A percentile compares a stretch with the other conserved stretches of the same genome.
Conservation (phyloP, 30 jellyfish, hydroid and myxozoan species). For the Aurelia aurita complex sp. Pacific region DNA sequence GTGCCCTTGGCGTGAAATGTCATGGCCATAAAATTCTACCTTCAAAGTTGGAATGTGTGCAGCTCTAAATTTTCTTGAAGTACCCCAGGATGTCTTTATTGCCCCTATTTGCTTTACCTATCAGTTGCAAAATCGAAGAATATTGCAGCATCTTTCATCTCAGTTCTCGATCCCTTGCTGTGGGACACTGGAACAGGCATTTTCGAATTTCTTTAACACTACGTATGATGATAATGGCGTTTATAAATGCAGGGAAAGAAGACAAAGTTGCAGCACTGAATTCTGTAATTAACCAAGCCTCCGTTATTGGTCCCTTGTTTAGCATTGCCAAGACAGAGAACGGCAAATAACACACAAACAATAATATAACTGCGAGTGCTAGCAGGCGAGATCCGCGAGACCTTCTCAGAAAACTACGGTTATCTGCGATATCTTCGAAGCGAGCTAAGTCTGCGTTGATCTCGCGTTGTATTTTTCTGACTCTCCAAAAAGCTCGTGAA, state of each 20-base stretch:
- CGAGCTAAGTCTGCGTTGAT: slow-evolving; percentile 7
- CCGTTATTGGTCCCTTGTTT: not conserved
- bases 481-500: slow-evolving; percentile 13
- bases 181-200: not conserved
- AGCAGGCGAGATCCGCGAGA: slow-evolving; percentile 24
- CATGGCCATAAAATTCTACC: too few relatives aligned
- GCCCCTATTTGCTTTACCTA: too few relatives aligned
- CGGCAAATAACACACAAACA: slow-evolving; percentile 36
- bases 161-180: too few relatives aligned
- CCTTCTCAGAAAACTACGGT: slow-evolving; percentile 13
- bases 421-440: not conserved
- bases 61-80: too few relatives aligned
- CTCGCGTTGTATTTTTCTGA: slow-evolving; percentile 16
- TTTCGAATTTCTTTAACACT: slow-evolving; percentile 12
- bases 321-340: not conserved
- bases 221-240: slow-evolving; percentile 8
- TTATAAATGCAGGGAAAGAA: slow-evolving; percentile 9
- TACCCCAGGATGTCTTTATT: too few relatives aligned
- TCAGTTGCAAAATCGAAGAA: too few relatives aligned
- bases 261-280: not conserved
- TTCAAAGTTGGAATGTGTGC: too few relatives aligned
- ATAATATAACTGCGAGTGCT: not conserved
- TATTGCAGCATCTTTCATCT: too few relatives aligned
- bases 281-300: slow-evolving; percentile 1
- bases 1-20: too few relatives aligned